These are phyloP conservation scores for Triplophysa yarkandensis DNA, from an alignment of 2,797 vertebrate species.

Conservation along the genomic window DNA sequence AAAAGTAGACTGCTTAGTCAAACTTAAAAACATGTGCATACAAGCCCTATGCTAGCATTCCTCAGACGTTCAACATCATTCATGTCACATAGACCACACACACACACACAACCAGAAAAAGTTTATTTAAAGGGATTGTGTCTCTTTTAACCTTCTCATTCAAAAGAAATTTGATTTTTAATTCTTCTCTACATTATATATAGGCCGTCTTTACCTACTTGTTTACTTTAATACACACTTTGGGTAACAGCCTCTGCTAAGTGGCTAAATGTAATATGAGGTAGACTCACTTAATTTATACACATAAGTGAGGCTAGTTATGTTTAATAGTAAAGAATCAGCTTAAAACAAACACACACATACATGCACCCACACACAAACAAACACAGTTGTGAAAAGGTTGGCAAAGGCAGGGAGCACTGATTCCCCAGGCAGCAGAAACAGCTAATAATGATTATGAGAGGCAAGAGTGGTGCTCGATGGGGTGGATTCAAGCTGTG, in stretches of 20 bases:
- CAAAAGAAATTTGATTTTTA: neutral
- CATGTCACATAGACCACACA: constrained; percentile 28
- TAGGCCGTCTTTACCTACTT: too few relatives aligned
- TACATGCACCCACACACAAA: neutral
- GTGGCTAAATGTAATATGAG: too few relatives aligned
- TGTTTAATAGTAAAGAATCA: constrained; percentile 36
- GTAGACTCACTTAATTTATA: too few relatives aligned
- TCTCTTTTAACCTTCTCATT: neutral
- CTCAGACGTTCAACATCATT: constrained; percentile 51
- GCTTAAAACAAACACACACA: constrained; percentile 16
- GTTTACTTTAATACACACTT: too few relatives aligned
- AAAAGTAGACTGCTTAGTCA: neutral
- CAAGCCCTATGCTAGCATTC: constrained; percentile 31
- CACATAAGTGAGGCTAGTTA: constrained; percentile 20
- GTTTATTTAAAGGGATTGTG: neutral
- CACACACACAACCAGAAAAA: constrained; percentile 25
- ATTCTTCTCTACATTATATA: neutral
- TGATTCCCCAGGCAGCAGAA: constrained; percentile 50
- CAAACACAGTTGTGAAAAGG: constrained; percentile 44
- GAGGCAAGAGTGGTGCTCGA: constrained; percentile 59
- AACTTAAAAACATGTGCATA: constrained; percentile 52
- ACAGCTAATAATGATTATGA: constrained; percentile 62
- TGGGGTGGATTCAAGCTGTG: constrained; percentile 41
- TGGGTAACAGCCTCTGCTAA: too few relatives aligned
- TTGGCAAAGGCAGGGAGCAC: constrained; percentile 33